Conservation (phyloP, 2,888 invertebrate genomes). For the Pherbina coryleti region DNA sequence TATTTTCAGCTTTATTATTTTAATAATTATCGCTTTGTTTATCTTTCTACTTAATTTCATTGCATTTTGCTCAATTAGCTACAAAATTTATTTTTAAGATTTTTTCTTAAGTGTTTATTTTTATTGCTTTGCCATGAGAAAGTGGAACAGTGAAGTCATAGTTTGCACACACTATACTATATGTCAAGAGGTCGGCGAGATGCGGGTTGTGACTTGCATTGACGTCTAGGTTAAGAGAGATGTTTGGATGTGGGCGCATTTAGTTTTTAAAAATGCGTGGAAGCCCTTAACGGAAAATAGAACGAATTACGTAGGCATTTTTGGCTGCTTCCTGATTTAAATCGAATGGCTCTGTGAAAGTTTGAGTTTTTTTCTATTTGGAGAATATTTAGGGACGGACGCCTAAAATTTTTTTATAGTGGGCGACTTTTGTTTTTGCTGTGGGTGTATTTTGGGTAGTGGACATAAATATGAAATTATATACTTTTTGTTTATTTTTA, state of each 20-base stretch:
- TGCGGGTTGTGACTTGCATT: neutral
- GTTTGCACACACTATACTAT: neutral
- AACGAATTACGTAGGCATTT: neutral
- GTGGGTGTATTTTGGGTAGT: too few species aligned
- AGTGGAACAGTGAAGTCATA: conserved; percentile 11
- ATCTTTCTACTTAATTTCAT: conserved; percentile 13
- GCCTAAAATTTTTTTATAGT: too few species aligned
- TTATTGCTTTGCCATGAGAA: neutral
- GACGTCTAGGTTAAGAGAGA: neutral
- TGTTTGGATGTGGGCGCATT: neutral
- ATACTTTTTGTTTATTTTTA: too few species aligned
- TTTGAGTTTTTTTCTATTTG: too few species aligned
- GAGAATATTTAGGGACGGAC: too few species aligned
- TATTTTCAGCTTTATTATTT: too few species aligned
- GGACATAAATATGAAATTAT: too few species aligned
- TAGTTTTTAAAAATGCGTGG: neutral
- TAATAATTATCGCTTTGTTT: neutral
- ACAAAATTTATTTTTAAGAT: neutral
- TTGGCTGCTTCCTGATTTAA: neutral
- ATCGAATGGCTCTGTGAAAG: too few species aligned
- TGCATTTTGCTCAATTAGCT: neutral
- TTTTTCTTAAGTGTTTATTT: conserved; percentile 4
- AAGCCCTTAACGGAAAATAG: neutral
- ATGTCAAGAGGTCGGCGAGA: neutral
- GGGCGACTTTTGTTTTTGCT: too few species aligned